Evolutionary conservation across 2,888 invertebrate species (phyloP).

Genomic region (Nemotelus nigrinus): DNA sequence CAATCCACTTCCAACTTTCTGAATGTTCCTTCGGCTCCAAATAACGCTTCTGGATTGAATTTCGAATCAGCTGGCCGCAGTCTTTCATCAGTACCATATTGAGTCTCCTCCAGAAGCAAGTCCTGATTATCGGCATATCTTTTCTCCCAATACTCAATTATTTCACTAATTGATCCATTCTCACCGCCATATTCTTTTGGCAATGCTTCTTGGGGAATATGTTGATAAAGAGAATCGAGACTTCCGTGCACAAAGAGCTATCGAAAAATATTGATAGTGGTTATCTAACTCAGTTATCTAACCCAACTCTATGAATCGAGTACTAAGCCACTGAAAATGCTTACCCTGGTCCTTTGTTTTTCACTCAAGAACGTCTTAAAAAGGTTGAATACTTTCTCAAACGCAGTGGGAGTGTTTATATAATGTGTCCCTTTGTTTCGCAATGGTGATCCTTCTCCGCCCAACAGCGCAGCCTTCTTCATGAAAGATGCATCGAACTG

Average conservation of each 20-base stretch:
- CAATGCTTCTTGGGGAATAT: slow-evolving; percentile 69
- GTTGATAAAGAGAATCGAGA: slow-evolving; percentile 68
- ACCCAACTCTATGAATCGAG: neutral
- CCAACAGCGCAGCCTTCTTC: slow-evolving; percentile 66
- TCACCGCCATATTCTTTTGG: slow-evolving; percentile 75
- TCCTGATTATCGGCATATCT: slow-evolving; percentile 53
- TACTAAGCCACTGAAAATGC: neutral
- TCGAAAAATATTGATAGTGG: slow-evolving; percentile 46
- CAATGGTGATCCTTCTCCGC: slow-evolving; percentile 68
- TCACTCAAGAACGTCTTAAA: slow-evolving; percentile 68
- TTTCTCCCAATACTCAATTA: slow-evolving; percentile 54
- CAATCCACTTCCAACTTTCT: slow-evolving; percentile 59
- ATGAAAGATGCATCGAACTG: slow-evolving; percentile 68
- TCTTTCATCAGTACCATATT: slow-evolving; percentile 57
- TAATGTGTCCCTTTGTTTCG: slow-evolving; percentile 68
- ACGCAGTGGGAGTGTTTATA: slow-evolving; percentile 67
- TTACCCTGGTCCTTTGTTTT: slow-evolving; percentile 68
- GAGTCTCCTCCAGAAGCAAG: slow-evolving; percentile 56
- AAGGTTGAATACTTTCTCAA: slow-evolving; percentile 67
- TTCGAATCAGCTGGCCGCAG: slow-evolving; percentile 53
- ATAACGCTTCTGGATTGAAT: slow-evolving; percentile 54
- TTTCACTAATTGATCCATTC: slow-evolving; percentile 65
- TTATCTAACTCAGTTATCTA: neutral
- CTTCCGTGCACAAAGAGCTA: slow-evolving; percentile 67
- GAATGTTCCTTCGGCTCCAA: slow-evolving; percentile 59